Percentiles rank a stretch among this genome's conserved stretches.
Conservation (phyloP, 2,113 vertebrate species). For the Leucopternis melanops region DNA sequence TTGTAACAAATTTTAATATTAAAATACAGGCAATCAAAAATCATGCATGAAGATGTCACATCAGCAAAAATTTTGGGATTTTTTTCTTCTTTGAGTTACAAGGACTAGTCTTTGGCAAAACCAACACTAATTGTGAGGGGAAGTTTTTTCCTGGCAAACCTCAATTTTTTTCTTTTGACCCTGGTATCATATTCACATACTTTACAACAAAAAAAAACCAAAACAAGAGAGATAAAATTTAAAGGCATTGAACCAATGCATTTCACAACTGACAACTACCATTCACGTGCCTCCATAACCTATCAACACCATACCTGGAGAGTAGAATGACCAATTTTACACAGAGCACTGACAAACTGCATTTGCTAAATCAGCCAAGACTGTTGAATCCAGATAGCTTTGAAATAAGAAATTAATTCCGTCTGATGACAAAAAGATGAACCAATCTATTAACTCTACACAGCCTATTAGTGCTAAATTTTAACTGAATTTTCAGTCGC, state of each 20-base stretch:
- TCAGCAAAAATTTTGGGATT: neutral
- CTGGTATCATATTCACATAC: neutral
- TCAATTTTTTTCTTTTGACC: neutral
- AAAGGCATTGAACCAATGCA: neutral
- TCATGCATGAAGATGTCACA: neutral
- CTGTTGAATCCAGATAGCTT: neutral
- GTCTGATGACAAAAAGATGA: neutral
- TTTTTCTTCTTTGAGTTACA: neutral
- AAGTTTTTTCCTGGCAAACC: neutral
- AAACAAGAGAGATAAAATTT: neutral
- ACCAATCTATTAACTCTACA: neutral
- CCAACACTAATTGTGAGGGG: fast-evolving
- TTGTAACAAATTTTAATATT: neutral
- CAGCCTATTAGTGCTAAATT: neutral
- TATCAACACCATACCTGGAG: neutral
- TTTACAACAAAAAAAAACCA: neutral
- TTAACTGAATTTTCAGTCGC: neutral
- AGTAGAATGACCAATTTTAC: neutral
- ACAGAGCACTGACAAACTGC: neutral
- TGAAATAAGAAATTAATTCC: neutral
- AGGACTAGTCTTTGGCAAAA: neutral
- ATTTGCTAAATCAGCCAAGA: neutral
- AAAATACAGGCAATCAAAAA: neutral
- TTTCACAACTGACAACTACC: neutral
- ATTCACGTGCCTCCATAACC: neutral